A percentile compares a stretch with the other conserved stretches of the same genome.
These are phyloP conservation scores for Phasia obesa DNA, from an alignment of 2,888 invertebrate genomes.

Conservation along the genomic window DNA sequence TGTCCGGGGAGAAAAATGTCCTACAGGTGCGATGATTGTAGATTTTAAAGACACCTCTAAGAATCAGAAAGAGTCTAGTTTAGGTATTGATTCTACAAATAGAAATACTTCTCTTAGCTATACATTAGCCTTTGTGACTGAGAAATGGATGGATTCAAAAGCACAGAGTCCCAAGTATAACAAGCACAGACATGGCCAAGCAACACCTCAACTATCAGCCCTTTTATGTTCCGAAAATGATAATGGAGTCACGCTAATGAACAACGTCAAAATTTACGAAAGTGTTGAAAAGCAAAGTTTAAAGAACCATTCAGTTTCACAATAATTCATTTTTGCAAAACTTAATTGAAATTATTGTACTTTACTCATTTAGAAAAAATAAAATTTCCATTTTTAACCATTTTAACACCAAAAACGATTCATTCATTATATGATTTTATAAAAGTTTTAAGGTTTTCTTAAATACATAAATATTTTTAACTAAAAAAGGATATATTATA, in stretches of 20 bases:
- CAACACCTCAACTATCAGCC: background rate
- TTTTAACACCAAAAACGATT: background rate
- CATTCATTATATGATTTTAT: conserved; percentile 25
- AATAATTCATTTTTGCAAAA: background rate
- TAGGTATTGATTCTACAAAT: conserved; percentile 32
- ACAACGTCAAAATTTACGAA: background rate
- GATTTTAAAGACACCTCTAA: conserved; percentile 30
- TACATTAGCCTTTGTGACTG: conserved; percentile 73
- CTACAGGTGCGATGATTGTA: conserved; percentile 86
- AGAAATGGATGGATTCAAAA: conserved; percentile 73
- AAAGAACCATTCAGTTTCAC: conserved; percentile 7
- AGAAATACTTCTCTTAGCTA: conserved; percentile 46
- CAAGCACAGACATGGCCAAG: background rate
- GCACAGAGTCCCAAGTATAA: background rate
- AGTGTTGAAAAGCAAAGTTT: background rate
- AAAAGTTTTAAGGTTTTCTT: conserved; percentile 5
- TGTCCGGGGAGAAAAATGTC: conserved; percentile 91
- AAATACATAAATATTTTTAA: background rate
- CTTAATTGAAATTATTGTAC: background rate
- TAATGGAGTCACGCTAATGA: background rate
- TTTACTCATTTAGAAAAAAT: background rate
- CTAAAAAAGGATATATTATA: conserved; percentile 11
- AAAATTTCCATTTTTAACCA: background rate
- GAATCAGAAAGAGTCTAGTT: conserved; percentile 70
- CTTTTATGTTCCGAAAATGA: background rate